These are phyloP conservation scores for Dolichopus griseipennis DNA, from an alignment of 2,888 invertebrate genomes.

Conservation along the genomic window DNA sequence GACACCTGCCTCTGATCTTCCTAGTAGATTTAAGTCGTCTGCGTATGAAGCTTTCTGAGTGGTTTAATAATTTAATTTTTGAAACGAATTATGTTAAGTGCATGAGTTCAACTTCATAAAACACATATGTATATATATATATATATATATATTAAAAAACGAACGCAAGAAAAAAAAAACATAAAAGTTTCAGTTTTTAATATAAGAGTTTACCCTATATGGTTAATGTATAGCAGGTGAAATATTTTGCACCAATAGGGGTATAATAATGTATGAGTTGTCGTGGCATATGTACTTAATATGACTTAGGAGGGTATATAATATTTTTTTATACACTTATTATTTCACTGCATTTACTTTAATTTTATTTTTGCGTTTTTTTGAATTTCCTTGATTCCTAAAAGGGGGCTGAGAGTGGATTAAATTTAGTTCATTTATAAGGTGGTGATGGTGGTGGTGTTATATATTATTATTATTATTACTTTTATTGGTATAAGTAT, in stretches of 20 bases:
- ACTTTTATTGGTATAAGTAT: too few relatives aligned
- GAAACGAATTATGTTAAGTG: conserved; percentile 3
- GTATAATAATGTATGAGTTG: not conserved
- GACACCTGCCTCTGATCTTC: too few relatives aligned
- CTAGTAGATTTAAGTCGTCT: too few relatives aligned
- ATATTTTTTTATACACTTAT: too few relatives aligned
- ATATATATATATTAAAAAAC: not conserved
- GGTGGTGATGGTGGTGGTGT: too few relatives aligned
- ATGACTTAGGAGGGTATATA: not conserved
- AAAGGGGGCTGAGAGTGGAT: not conserved
- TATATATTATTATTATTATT: too few relatives aligned
- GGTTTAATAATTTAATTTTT: too few relatives aligned
- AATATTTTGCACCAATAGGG: not conserved
- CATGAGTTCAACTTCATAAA: not conserved
- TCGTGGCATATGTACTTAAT: not conserved
- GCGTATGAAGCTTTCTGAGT: too few relatives aligned
- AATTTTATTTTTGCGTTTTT: not conserved
- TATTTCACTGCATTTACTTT: too few relatives aligned
- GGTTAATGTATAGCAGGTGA: not conserved
- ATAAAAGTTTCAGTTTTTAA: too few relatives aligned
- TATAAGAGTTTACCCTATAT: not conserved
- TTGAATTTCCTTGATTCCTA: not conserved
- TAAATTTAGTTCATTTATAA: not conserved
- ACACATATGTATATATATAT: not conserved
- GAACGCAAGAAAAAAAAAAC: too few relatives aligned